Percentiles rank a stretch among this genome's conserved stretches.
phyloP scores from a whole-genome alignment of 2,113 vertebrate species.

The Etheostoma cragini region DNA sequence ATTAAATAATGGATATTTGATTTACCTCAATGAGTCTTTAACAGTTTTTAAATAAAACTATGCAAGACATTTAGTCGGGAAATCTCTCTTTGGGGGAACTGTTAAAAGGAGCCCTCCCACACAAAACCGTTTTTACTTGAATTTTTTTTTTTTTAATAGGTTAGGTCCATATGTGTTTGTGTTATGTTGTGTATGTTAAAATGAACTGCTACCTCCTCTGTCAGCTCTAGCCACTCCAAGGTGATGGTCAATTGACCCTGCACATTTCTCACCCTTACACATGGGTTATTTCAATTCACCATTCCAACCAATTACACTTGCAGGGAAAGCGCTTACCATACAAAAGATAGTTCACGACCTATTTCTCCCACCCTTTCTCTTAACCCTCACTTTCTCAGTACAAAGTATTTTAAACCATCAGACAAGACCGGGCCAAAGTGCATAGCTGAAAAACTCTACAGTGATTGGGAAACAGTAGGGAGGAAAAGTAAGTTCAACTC shows the following conservation, averaged over 20 bases:
- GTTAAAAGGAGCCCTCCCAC: too few species aligned
- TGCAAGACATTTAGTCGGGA: too few species aligned
- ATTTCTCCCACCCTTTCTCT: slow-evolving; percentile 43
- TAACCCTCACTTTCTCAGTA: slow-evolving; percentile 29
- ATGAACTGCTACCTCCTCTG: too few species aligned
- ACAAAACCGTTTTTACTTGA: too few species aligned
- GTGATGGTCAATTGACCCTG: slow-evolving; percentile 45
- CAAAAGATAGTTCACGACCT: slow-evolving; percentile 61
- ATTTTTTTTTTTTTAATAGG: too few species aligned
- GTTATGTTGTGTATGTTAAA: too few species aligned
- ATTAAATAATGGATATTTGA: not conserved
- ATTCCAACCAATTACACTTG: slow-evolving; percentile 65
- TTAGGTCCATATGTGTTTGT: too few species aligned
- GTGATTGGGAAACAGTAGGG: slow-evolving; percentile 26
- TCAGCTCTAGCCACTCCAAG: too few species aligned
- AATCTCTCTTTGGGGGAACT: too few species aligned
- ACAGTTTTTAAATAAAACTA: not conserved
- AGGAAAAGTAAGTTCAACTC: slow-evolving; percentile 60
- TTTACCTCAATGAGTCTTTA: not conserved
- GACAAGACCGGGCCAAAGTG: slow-evolving; percentile 54
- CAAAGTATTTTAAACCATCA: slow-evolving; percentile 35
- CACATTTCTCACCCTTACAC: slow-evolving; percentile 41
- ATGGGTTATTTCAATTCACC: slow-evolving; percentile 50
- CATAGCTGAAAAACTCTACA: slow-evolving; percentile 60
- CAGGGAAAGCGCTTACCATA: slow-evolving; percentile 34